Evolutionary conservation across 2,797 vertebrate species (phyloP), one percentile per base, ranked within the genome.

Genomic region (Mastacembelus armatus): DNA sequence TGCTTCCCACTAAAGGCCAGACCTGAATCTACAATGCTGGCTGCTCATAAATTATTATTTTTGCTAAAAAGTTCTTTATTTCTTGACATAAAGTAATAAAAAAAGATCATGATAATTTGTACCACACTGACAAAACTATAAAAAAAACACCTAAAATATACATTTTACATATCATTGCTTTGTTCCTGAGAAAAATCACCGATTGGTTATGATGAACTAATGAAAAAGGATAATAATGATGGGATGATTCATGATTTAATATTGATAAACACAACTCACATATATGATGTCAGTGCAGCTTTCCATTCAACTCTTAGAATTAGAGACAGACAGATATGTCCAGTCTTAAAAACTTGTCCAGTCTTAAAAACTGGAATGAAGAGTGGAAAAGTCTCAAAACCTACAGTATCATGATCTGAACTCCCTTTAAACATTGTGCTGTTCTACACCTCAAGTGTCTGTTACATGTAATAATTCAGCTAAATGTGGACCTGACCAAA

Each of bases 341-440:
- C 12, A 10, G 32, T 10, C 32, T 33, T 32, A 32, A 10, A 32
- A 3, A 4, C 32, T 10, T 10, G 32, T 10, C 10, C 10, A 33
- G 30, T 32, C 30, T 10, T 30, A 32, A 32, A 2, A 32, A 10
- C n/a, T 24, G 30, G 30, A 30, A 30, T 8, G 30, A 32, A 32
- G 7, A 30, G 3, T 14, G 22, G 43, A 24, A 12, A n/a, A n/a
- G n/a, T n/a, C n/a, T n/a, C n/a, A n/a, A n/a, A 11, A 11, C n/a
- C n/a, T 39, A 39, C n/a, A 18, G n/a, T n/a, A 4, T 19, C 48
- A 40, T 16, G 27, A 15, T n/a, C 16, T n/a, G 4, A 27, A 43
- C n/a, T 58, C 50, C 54, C 61, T 48, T 66, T 52, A 33, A 40
- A 50, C 32, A 40, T 22, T 2, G n/a, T 16, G 10, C 19, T 14